Evolutionary conservation across 2,888 invertebrate genomes (phyloP).

Genomic region (Synergus laeviventris): DNA sequence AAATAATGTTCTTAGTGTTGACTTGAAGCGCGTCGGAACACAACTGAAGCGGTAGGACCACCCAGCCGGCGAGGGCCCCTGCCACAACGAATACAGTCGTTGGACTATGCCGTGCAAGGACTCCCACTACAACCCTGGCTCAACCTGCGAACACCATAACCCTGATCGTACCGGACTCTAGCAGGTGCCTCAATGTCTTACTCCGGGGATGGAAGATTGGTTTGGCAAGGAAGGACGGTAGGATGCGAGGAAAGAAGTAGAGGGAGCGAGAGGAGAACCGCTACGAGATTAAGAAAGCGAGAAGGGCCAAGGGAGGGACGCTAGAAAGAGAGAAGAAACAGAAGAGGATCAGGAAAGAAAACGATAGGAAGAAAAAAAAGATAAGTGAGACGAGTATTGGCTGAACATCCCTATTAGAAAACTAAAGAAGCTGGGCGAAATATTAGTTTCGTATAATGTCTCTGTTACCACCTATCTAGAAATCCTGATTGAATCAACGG

Average conservation of each 20-base stretch:
- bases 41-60: conserved; percentile 76
- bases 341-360: conserved; percentile 42
- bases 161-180: conserved; percentile 72
- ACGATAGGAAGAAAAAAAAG: conserved; percentile 12
- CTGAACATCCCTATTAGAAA: conserved; percentile 22
- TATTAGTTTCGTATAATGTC: background rate
- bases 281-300: conserved; percentile 31
- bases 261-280: conserved; percentile 44
- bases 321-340: conserved; percentile 40
- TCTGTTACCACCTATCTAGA: background rate
- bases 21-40: conserved; percentile 75
- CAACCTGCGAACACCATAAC: conserved; percentile 58
- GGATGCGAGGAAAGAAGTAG: conserved; percentile 45
- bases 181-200: conserved; percentile 76
- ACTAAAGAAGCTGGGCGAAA: conserved; percentile 11
- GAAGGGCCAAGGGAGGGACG: conserved; percentile 38
- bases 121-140: conserved; percentile 71
- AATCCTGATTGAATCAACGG: background rate
- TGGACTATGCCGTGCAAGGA: conserved; percentile 67
- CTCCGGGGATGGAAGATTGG: conserved; percentile 73
- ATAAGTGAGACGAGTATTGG: background rate
- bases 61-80: conserved; percentile 72
- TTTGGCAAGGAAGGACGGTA: conserved; percentile 61
- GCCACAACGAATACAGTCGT: conserved; percentile 71
- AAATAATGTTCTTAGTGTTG: conserved; percentile 70